phyloP scores from a whole-genome alignment of 2,113 vertebrate genomes.

The Erythrocercus mccallii region DNA sequence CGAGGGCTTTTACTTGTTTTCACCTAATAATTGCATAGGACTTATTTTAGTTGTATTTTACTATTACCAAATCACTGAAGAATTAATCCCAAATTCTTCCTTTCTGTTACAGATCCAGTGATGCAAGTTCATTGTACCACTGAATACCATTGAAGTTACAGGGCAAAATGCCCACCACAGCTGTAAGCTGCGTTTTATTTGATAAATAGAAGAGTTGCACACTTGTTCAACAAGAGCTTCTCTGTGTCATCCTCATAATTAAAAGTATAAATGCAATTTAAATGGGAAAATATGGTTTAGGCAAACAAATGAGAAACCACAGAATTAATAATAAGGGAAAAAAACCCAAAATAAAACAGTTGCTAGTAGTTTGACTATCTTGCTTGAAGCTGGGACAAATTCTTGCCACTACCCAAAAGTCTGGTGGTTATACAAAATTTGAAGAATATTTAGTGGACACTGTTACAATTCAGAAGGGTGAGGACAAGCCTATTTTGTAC shows the following conservation, averaged over 20 bases:
- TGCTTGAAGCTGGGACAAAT: not conserved
- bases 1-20: not conserved
- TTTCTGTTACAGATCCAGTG: not conserved
- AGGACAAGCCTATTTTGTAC: accelerated
- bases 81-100: not conserved
- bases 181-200: not conserved
- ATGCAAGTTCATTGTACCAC: not conserved
- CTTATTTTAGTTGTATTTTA: not conserved
- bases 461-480: not conserved
- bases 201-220: not conserved
- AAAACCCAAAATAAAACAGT: too few relatives aligned
- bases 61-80: not conserved
- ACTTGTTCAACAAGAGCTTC: not conserved
- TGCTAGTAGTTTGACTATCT: not conserved
- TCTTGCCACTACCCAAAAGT: not conserved
- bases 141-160: not conserved
- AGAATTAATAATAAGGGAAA: accelerated
- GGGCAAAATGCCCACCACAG: not conserved
- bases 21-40: not conserved
- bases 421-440: not conserved
- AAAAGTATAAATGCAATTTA: not conserved
- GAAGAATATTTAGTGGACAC: not conserved
- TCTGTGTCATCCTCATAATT: not conserved
- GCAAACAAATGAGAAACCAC: not conserved
- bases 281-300: not conserved